Conservation (phyloP, 2,113 vertebrate species). For the Dasypus novemcinctus region DNA sequence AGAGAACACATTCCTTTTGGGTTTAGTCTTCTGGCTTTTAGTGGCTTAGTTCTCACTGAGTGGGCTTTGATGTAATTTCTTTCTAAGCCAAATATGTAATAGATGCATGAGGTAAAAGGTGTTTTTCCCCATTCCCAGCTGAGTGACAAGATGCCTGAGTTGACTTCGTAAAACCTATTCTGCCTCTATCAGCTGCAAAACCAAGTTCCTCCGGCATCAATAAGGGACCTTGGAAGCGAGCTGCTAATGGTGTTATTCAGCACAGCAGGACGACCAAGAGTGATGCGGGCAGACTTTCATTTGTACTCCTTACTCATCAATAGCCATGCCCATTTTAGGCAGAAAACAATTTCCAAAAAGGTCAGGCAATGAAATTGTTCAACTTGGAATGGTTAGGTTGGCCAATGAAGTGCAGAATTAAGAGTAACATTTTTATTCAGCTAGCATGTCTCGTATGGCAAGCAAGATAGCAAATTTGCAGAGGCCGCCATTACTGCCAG, state of each 20-base stretch:
- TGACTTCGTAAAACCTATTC: conserved; percentile 55
- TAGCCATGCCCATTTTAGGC: not conserved
- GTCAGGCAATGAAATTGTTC: not conserved
- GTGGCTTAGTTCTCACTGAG: conserved; percentile 66
- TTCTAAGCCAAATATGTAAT: conserved; percentile 66
- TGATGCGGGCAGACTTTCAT: fast-evolving
- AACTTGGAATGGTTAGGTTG: not conserved
- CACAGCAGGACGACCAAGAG: not conserved
- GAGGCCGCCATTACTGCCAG: not conserved
- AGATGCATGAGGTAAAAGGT: conserved; percentile 60
- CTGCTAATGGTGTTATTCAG: conserved; percentile 24
- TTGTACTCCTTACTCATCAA: not conserved
- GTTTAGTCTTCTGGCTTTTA: conserved; percentile 55
- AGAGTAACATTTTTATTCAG: not conserved
- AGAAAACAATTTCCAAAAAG: not conserved
- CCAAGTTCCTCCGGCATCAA: not conserved
- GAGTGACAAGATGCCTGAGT: conserved; percentile 50
- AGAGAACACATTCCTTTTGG: not conserved
- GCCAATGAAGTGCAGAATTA: not conserved
- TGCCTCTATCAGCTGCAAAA: conserved; percentile 26
- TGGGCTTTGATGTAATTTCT: conserved; percentile 74
- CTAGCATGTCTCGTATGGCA: not conserved
- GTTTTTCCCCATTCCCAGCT: conserved; percentile 59
- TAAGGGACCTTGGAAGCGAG: not conserved
- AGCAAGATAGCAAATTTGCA: not conserved